Evolutionary conservation across 1,140 invertebrate genomes (phyloP), one percentile per base, ranked within the genome.

Genomic region (Lepidostoma basale): DNA sequence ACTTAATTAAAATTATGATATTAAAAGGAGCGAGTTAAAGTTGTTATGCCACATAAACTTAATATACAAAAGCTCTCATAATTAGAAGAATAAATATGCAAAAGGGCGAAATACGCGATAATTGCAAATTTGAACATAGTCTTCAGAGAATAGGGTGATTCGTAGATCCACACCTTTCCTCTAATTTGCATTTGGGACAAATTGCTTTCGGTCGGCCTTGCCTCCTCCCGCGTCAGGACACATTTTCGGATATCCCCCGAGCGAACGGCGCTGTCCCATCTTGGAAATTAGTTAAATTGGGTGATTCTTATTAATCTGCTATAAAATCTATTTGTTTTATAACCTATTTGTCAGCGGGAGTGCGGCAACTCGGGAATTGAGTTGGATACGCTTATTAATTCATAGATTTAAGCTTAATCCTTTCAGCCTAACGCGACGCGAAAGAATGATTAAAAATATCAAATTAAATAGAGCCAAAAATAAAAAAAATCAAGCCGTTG

Each of bases 281-380:
- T 33, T 16, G n/a, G 49, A 28, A 20, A 54, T 54, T 33, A 33
- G 26, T 54, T 28, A 14, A 54, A 54, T 54, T 54, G 26, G 47
- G 45, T 12, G 47, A 30, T 52, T 54, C 49, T 54, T 54, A 54
- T 54, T 54, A 54, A 54, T 54, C 20, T 30, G n/a, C n/a, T 30
- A 16, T 54, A 28, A 28, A 54, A 30, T 28, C 49, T n/a, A 47
- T 47, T 28, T 54, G 26, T 54, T 54, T 54, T 54, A 54, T 54
- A 18, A 26, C n/a, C 49, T 28, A 54, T 54, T 54, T 16, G 49
- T 54, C 26, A 30, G 22, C 10, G 9, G 23, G 25, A n/a, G 4
- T 3, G 6, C 23, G 25, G 14, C 44, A 22, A 10, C 20, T 3
- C 20, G 25, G n/a, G 4, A 54, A 33, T 54, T 52, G 14, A 14